Conservation (phyloP, 2,888 invertebrate genomes). For the Stramonita haemastoma region DNA sequence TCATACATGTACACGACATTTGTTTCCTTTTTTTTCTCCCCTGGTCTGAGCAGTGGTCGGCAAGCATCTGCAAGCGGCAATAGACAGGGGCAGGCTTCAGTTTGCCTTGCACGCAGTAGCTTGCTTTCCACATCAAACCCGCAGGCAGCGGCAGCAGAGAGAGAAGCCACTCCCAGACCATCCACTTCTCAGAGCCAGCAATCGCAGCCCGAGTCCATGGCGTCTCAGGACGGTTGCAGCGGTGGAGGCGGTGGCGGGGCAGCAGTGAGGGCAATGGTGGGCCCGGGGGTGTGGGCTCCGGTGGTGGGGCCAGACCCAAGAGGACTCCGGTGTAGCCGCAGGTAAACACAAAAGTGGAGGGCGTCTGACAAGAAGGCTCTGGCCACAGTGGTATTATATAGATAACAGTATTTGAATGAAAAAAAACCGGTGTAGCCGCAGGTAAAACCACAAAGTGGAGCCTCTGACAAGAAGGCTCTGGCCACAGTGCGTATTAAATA, state of each 20-base stretch:
- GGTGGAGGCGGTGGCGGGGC: conserved; percentile 6
- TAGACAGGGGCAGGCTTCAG: conserved; percentile 39
- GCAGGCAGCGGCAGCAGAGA: conserved; percentile 19
- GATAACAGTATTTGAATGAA: no score
- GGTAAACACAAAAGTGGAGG: conserved; percentile 11
- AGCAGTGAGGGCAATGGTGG: conserved; percentile 20
- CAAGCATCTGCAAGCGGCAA: conserved; percentile 46
- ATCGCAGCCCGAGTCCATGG: conserved; percentile 31
- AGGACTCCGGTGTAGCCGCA: conserved; percentile 28
- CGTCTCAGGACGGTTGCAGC: conserved; percentile 21
- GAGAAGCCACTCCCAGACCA: conserved; percentile 23
- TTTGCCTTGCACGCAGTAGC: conserved; percentile 1
- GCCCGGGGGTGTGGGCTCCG: conserved; percentile 13
- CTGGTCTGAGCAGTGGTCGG: conserved; percentile 44
- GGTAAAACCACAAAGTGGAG: no score
- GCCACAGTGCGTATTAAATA: no score
- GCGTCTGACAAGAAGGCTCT: no score
- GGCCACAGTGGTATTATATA: no score
- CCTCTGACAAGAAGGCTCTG: no score
- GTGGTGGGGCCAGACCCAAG: conserved; percentile 44
- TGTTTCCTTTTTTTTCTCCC: not conserved
- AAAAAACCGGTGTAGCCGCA: no score
- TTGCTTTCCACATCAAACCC: conserved; percentile 31
- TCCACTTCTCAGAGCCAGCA: conserved; percentile 43
- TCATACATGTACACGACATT: no score